Evolutionary conservation across 2,888 invertebrate genomes (phyloP).

Genomic region (Odontothrips loti): DNA sequence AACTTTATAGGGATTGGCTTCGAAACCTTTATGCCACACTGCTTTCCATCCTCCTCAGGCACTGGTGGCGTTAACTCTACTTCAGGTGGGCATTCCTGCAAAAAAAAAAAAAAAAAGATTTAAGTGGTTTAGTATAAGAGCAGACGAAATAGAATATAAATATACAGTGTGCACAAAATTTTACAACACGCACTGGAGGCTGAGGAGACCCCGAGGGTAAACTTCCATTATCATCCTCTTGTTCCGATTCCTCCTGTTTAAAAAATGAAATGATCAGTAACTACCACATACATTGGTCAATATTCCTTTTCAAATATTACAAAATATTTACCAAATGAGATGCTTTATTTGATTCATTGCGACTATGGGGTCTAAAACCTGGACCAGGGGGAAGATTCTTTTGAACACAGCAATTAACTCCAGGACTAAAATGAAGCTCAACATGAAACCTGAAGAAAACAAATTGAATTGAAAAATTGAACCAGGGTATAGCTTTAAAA

Average conservation of each 20-base stretch:
- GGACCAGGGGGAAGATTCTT: slow-evolving; percentile 91
- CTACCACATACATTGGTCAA: neutral
- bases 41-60: slow-evolving; percentile 23
- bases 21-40: slow-evolving; percentile 52
- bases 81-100: neutral
- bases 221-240: neutral
- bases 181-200: neutral
- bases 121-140: neutral
- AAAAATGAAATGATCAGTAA: neutral
- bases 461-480: neutral
- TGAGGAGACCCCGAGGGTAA: slow-evolving; percentile 10
- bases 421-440: slow-evolving; percentile 98
- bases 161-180: neutral
- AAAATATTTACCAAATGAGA: slow-evolving; percentile 33
- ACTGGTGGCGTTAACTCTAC: neutral
- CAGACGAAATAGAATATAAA: neutral
- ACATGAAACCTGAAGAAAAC: slow-evolving; percentile 74
- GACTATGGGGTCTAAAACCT: slow-evolving; percentile 85
- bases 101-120: neutral
- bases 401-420: slow-evolving; percentile 93
- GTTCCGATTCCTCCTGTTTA: neutral
- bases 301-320: neutral
- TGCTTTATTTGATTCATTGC: slow-evolving; percentile 69
- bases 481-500: too few species aligned
- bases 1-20: slow-evolving; percentile 75